Base-by-base conservation (phyloP, 2,888 invertebrate species). In the Adelphocoris suturalis region DNA sequence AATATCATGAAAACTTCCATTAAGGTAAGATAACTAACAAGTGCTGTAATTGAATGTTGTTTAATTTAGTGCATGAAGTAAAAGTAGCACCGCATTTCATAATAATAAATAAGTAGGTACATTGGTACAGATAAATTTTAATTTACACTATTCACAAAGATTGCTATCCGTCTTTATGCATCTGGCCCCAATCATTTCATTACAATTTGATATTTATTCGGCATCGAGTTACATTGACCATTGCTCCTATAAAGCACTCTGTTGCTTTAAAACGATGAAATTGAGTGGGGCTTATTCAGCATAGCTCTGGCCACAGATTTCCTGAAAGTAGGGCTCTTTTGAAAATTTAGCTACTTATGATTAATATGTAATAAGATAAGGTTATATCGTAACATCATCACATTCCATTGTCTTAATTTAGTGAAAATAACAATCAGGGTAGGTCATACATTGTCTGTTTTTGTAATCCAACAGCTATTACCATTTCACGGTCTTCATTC, bases 11-110 rank as follows among this genome's bases (percentile, higher is more conserved):
- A 87, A 19, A 14, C 86, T 16, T 87, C 91, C 16, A 47, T 52
- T 48, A 90, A 91, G 91, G 91, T 91, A 89, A 90, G 47, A 7
- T 14, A 52, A 13, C 16, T 80, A n/a, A 13, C 11, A 75, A 75
- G 37, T 7, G 5, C 1, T 86, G 28, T 86, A 78, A 85, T 86
- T 16, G 16, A 52, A 52, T 52, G 37, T 37, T 37, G 37, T 37
- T 37, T 37, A 37, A 37, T 37, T 4, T 37, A 37, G 37, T 7
- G 2, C 37, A 37, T 37, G 3, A n/a, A 68, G 9, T 7, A 68
- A 68, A n/a, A 61, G 19, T 68, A 19, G 61, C n/a, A 23, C 68
- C 68, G 68, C 23, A 68, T 23, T 27, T 68, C 68, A 23, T n/a
- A 61, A 68, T 23, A 68, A 68, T 68, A 68, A 68, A 68, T 68